Evolutionary conservation across 2,113 vertebrate genomes (phyloP), one percentile per base, ranked within the genome.

Genomic region (Syngnathoides biaculeatus): DNA sequence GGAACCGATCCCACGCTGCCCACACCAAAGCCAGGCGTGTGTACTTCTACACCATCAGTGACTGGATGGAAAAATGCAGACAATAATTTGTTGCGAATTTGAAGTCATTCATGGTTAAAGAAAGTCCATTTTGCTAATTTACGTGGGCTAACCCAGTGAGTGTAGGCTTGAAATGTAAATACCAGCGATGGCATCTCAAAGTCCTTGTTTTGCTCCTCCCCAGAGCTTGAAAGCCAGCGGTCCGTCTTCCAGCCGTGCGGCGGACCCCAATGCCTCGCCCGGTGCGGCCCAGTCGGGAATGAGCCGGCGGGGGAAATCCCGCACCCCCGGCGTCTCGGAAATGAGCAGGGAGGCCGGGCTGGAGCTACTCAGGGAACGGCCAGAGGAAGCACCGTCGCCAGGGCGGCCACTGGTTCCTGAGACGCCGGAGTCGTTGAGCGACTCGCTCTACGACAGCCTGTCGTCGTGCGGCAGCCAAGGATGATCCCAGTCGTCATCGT

Each of bases 391-490:
- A 0, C 90, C 94, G 0, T 94, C 92, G 66, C 93, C 94, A 1
- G 92, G 92, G 8, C 92, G 94, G 42, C 92, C 94, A 42, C 89
- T 88, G 0, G 93, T 93, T 62, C 86, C 94, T 77, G 95, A 98
- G 76, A 95, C 95, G 56, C 96, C 95, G 0, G 96, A 98, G 75
- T 97, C 95, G 1, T 93, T 98, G 67, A 98, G 96, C 2, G 95
- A 98, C 40, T 98, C 96, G 0, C 92, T 98, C 67, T 98, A 98
- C 27, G 96, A 98, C 91, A 96, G 95, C 11, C 92, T 98, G 50
- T 96, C 95, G 1, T 97, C 96, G 67, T 98, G 96, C 40, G 96
- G 95, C 77, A 98, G 96, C 88, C 95, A 98, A 78, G 96, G 96
- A 78, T 97, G 89, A 95, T 22, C 3, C n/a, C n/a, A n/a, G n/a